These are phyloP conservation scores for Aphodius granarius DNA, from an alignment of 2,888 invertebrate genomes.

Conservation along the genomic window DNA sequence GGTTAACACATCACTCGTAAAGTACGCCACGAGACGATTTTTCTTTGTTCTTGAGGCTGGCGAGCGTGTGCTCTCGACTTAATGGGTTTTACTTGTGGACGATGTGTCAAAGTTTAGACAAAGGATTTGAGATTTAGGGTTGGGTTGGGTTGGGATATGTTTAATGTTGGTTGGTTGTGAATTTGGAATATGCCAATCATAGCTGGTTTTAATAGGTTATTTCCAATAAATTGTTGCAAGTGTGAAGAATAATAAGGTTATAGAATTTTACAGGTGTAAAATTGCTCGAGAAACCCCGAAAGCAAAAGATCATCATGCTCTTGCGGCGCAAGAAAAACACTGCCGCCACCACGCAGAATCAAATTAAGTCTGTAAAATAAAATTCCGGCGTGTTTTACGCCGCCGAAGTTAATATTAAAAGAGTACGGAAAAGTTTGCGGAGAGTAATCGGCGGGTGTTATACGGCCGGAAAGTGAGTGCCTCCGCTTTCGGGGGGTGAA, in stretches of 20 bases:
- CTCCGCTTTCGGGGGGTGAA: slow-evolving; percentile 7
- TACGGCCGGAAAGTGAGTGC: slow-evolving; percentile 8
- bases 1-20: slow-evolving; percentile 10
- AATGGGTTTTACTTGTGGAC: not conserved
- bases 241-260: too few species aligned
- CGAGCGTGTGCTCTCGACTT: not conserved
- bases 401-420: slow-evolving; percentile 12
- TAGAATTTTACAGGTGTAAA: too few species aligned
- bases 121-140: not conserved
- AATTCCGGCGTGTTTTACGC: slow-evolving; percentile 12
- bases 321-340: not conserved
- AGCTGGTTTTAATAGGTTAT: too few species aligned
- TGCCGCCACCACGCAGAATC: not conserved
- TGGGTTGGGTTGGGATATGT: not conserved
- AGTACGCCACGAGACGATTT: not conserved
- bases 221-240: too few species aligned
- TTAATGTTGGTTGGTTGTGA: not conserved
- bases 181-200: too few species aligned
- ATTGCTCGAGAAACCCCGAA: too few species aligned
- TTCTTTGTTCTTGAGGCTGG: not conserved
- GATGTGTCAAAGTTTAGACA: not conserved
- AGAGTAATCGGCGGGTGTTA: slow-evolving; percentile 12
- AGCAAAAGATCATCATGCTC: too few species aligned
- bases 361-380: slow-evolving; percentile 14
- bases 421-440: slow-evolving; percentile 12